These are phyloP conservation scores for Rhabdomys dilectus DNA, from an alignment of 2,113 vertebrate species.

Conservation along the genomic window DNA sequence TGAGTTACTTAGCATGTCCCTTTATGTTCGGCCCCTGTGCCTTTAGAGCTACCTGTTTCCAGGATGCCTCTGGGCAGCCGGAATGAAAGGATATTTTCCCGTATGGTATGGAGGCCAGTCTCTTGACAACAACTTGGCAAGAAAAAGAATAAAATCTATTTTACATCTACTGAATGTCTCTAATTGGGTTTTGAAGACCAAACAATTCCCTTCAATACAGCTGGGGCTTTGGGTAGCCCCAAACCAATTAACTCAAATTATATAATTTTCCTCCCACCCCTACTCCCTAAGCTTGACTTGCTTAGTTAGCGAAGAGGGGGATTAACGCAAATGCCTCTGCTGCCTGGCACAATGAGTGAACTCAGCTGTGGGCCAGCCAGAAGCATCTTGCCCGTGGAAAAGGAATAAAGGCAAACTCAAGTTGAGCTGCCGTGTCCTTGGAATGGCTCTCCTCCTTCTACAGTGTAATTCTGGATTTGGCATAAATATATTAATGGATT, in stretches of 20 bases:
- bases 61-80: background rate
- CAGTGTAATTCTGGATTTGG: slow-evolving; percentile 82
- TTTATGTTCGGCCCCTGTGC: background rate
- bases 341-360: slow-evolving; percentile 80
- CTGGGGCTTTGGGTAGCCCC: slow-evolving; percentile 84
- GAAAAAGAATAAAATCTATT: slow-evolving; percentile 80
- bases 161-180: slow-evolving; percentile 83
- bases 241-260: slow-evolving; percentile 90
- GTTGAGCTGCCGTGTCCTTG: slow-evolving; percentile 80
- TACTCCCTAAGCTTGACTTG: slow-evolving; percentile 85
- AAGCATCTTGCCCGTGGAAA: slow-evolving; percentile 78
- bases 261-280: slow-evolving; percentile 79
- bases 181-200: slow-evolving; percentile 87
- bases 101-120: slow-evolving; percentile 57
- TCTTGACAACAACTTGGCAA: slow-evolving; percentile 73
- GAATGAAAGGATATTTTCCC: slow-evolving; percentile 63
- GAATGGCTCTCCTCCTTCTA: slow-evolving; percentile 79
- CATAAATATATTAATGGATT: slow-evolving; percentile 82
- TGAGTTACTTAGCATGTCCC: background rate
- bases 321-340: slow-evolving; percentile 83
- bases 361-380: slow-evolving; percentile 73
- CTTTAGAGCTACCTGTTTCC: slow-evolving; percentile 37
- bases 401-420: slow-evolving; percentile 69
- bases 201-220: slow-evolving; percentile 86
- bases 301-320: slow-evolving; percentile 85